Conservation (phyloP, 2,888 invertebrate genomes). For the Tetramorium bicarinatum region DNA sequence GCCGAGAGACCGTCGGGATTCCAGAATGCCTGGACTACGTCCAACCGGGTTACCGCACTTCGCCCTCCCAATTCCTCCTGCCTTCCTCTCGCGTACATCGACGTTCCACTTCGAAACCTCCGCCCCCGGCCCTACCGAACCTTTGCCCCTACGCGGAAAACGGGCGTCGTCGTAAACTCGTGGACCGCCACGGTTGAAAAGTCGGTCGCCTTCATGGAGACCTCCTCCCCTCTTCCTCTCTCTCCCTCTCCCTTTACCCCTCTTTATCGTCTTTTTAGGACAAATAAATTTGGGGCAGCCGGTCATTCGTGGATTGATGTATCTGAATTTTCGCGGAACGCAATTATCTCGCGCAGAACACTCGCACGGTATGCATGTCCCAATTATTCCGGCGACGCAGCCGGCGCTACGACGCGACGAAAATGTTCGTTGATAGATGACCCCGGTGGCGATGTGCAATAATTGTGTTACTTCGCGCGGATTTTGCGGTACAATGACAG, state of each 20-base stretch:
- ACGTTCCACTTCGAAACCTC: constrained; percentile 38
- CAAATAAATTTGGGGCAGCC: constrained; percentile 37
- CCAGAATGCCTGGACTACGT: constrained; percentile 81
- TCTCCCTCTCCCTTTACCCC: not conserved
- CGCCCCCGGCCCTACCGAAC: constrained; percentile 16
- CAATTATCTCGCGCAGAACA: constrained; percentile 39
- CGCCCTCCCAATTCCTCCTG: constrained; percentile 60
- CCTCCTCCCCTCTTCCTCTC: not conserved
- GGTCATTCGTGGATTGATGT: constrained; percentile 24
- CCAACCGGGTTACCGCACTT: constrained; percentile 84
- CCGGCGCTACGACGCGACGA: constrained; percentile 23
- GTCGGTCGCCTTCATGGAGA: constrained; percentile 62
- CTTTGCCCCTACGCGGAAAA: constrained; percentile 38
- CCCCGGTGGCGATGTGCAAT: constrained; percentile 28
- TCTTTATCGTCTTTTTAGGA: not conserved
- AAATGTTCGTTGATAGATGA: constrained; percentile 51
- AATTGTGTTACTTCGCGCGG: constrained; percentile 46
- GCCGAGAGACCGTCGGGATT: constrained; percentile 72
- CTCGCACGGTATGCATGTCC: constrained; percentile 14
- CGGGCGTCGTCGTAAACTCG: constrained; percentile 60
- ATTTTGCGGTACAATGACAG: constrained; percentile 32
- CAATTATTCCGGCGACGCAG: constrained; percentile 38
- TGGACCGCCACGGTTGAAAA: constrained; percentile 60
- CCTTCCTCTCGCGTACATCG: constrained; percentile 49
- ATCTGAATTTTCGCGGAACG: constrained; percentile 36